Conservation (phyloP, 2,797 vertebrate species). For the Parauchenoglanis ngamensis region DNA sequence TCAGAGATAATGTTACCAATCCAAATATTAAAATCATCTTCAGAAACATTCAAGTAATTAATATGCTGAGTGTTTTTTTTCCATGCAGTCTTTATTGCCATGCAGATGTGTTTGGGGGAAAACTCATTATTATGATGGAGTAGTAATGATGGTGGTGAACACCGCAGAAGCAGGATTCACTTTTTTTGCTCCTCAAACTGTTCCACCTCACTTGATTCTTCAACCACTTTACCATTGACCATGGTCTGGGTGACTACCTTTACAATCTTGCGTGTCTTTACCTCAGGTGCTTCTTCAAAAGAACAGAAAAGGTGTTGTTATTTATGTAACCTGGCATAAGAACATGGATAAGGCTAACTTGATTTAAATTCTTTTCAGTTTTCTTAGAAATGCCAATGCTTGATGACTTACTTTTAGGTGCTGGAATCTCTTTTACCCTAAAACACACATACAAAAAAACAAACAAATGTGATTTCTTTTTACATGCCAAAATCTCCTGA, state of each 20-base stretch:
- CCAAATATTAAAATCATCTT: neutral
- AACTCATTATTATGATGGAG: neutral
- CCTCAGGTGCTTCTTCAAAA: slow-evolving; percentile 75
- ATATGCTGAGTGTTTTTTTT: neutral
- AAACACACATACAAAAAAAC: slow-evolving; percentile 41
- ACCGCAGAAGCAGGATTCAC: slow-evolving; percentile 60
- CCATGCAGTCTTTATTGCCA: neutral
- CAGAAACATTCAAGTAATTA: neutral
- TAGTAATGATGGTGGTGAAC: neutral
- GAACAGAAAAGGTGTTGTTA: neutral
- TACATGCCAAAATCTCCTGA: neutral
- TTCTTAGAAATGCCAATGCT: neutral
- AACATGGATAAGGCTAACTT: neutral
- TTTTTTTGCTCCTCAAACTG: slow-evolving; percentile 79
- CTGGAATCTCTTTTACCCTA: slow-evolving; percentile 74
- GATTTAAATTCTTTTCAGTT: neutral
- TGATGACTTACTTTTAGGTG: slow-evolving; percentile 76
- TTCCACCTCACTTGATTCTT: slow-evolving; percentile 82
- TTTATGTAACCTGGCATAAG: neutral
- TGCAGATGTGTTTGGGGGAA: neutral
- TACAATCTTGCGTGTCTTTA: slow-evolving; percentile 82
- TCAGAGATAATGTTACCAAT: neutral
- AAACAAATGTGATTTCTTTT: slow-evolving; percentile 1
- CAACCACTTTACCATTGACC: slow-evolving; percentile 81
- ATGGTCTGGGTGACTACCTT: slow-evolving; percentile 84